Evolutionary conservation across 2,113 vertebrate genomes (phyloP), one percentile per base, ranked within the genome.

Genomic region (Loxodonta africana): DNA sequence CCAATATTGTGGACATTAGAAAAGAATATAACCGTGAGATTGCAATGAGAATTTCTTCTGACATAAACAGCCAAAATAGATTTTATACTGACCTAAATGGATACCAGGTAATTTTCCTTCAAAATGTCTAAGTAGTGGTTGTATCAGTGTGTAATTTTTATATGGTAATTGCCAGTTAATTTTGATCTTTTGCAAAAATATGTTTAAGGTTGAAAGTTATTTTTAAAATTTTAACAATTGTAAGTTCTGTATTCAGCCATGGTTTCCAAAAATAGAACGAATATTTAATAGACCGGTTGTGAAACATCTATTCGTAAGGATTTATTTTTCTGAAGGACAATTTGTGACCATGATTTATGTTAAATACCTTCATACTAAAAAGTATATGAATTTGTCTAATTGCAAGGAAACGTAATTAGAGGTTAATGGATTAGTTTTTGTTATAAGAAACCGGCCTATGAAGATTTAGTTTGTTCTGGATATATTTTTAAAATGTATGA

Each of bases 71-170:
- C 83, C 98, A 98, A 93, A 99, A 99, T 88, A 99, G 97, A 97
- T 99, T 99, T 98, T 99, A 98, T 98, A 98, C 98, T 44, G 99
- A 99, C 97, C 99, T 99, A 96, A 99, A 99, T 95, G 99, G 99
- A 84, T 99, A 99, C 98, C 99, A 99, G 99, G 99, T 99, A 98
- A 98, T 74, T 96, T 74, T 60, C 51, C 60, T 65, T 94, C 69
- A 81, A 92, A 87, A 21, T 88, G 11, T 69, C 28, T 90, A 77
- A 88, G 9, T 76, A 44, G 73, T 95, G 15, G 37, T 57, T 93
- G 37, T 85, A 89, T 96, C 92, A 26, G 1, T 67, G 20, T 60
- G 0, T 33, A 25, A 74, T 11, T 26, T 94, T 97, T 95, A 83
- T 2, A 41, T 48, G 37, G 3, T 92, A n/a, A 80, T 44, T 30